Evolutionary conservation across 2,797 vertebrate genomes (phyloP).

Genomic region (Psittacula derbiana): DNA sequence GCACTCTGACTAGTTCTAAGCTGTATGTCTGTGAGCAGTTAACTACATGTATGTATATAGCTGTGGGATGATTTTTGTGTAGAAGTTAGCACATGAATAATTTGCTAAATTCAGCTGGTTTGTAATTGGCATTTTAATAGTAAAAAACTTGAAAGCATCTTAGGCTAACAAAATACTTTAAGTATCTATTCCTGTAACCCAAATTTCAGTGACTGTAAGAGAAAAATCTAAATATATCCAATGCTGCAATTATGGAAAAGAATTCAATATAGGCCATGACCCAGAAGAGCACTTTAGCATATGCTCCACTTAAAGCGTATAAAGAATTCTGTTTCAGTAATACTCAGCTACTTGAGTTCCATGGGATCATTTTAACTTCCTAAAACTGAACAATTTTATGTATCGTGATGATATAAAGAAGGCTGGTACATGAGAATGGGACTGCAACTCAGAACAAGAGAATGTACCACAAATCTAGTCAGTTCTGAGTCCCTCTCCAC

Average conservation of each 20-base stretch:
- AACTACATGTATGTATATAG: background rate
- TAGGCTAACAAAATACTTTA: background rate
- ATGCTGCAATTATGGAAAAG: background rate
- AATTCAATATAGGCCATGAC: background rate
- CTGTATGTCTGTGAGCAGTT: background rate
- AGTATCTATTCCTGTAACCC: background rate
- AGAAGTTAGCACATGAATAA: background rate
- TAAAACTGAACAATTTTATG: background rate
- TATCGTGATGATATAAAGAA: background rate
- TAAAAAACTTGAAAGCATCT: background rate
- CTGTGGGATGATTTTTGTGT: background rate
- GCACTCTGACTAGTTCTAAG: background rate
- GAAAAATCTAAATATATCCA: conserved; percentile 6
- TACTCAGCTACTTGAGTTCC: background rate
- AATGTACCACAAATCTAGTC: background rate
- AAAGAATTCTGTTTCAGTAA: background rate
- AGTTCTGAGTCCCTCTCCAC: background rate
- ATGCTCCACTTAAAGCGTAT: background rate
- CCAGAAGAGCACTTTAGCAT: background rate
- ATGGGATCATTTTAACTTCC: background rate
- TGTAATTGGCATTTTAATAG: background rate
- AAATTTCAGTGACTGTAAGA: background rate
- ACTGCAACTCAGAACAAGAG: background rate
- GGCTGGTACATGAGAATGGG: background rate
- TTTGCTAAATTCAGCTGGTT: background rate